Evolutionary conservation across 2,113 vertebrate species (phyloP), one percentile per base, ranked within the genome.

Genomic region (Eulacestoma nigropectus): DNA sequence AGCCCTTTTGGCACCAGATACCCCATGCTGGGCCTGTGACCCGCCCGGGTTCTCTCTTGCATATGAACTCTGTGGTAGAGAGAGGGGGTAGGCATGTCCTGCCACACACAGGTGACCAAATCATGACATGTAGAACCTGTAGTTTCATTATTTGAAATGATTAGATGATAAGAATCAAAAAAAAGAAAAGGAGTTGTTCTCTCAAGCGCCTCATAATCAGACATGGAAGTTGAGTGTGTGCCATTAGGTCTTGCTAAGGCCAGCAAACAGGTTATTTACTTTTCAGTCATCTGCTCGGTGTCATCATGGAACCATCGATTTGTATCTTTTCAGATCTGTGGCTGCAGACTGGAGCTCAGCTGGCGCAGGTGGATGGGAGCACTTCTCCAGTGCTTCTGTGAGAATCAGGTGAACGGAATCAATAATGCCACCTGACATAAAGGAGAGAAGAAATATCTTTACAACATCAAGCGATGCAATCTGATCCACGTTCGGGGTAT

Each of bases 171-270:
- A 68, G 30, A 72, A 27, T 9, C 10, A 15, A 52, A 56, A 52
- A 56, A 17, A 41, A 10, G 4, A 47, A 19, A n/a, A 15, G 8
- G 0, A n/a, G 4, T 70, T 75, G 3, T n/a, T 65, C 20, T 37
- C 7, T 39, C 74, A 22, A 53, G 21, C 16, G 78, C 4, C 26
- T 25, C 64, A 2, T 12, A 46, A 25, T 8, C 41, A 82, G 39
- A 25, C 5, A 1, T 22, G 27, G 33, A 52, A 62, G 37, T 63
- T 19, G 20, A 35, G n/a, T 21, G 12, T 35, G 22, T 21, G 21
- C 17, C 27, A 21, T 68, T 63, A 87, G 47, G 27, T 68, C 52
- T 47, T 30, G 53, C 75, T 92, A 85, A 73, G 63, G 55, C 32
- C 62, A 84, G 39, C 25, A 27, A 69, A 23, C 10, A 39, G 18